Evolutionary conservation across 2,797 vertebrate species (phyloP).

Genomic region (Sarcoramphus papa): DNA sequence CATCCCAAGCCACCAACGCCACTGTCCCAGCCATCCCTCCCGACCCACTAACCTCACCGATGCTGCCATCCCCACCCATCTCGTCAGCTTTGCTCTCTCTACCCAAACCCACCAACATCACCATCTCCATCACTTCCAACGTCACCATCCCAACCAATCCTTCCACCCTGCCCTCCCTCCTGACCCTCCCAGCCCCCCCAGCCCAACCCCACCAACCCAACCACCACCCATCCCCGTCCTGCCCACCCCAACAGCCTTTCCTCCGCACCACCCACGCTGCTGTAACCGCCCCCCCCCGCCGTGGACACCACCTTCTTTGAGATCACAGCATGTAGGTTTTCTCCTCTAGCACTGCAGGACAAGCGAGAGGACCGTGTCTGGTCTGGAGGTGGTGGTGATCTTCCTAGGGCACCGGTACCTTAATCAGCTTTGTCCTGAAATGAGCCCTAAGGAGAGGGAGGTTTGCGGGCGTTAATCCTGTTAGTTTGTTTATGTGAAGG

Average conservation of each 20-base stretch:
- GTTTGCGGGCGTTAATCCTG: background rate
- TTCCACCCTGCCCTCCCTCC: background rate
- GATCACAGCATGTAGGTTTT: background rate
- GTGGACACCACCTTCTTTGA: fast-evolving
- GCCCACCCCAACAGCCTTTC: background rate
- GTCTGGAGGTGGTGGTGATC: background rate
- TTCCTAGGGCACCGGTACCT: background rate
- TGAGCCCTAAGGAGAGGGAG: background rate
- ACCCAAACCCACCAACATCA: background rate
- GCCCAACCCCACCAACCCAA: background rate
- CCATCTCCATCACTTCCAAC: background rate
- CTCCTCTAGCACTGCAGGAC: background rate
- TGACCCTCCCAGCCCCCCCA: background rate
- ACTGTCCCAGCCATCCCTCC: background rate
- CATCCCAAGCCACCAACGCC: background rate
- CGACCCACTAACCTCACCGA: fast-evolving
- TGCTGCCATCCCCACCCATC: background rate
- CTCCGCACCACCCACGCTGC: background rate
- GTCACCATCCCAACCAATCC: background rate
- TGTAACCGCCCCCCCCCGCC: background rate
- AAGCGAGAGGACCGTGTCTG: too few species aligned
- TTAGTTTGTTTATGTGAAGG: background rate
- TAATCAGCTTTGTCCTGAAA: background rate
- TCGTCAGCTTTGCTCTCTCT: background rate
- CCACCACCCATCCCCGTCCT: background rate